phyloP scores from a whole-genome alignment of 1,140 invertebrate genomes.

The Aplysia californica region DNA sequence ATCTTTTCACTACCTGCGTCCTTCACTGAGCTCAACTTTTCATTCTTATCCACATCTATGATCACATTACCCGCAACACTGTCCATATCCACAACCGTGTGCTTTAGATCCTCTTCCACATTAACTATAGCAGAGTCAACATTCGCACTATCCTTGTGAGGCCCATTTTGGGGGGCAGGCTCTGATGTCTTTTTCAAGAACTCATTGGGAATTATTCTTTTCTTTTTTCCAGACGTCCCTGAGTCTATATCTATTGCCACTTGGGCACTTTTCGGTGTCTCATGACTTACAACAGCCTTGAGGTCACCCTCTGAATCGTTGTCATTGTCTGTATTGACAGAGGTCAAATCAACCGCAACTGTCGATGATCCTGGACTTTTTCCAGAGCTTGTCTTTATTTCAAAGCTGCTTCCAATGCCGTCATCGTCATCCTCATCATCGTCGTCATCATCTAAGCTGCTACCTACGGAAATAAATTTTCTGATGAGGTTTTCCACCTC shows the following conservation, averaged over 20 bases:
- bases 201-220: constrained; percentile 37
- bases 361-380: neutral
- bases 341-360: neutral
- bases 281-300: no score
- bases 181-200: neutral
- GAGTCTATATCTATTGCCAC: no score
- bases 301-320: no score
- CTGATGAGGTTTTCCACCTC: neutral
- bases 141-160: no score
- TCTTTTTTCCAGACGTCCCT: no score
- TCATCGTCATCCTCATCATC: no score
- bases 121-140: no score
- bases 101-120: neutral
- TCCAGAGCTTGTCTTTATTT: constrained; percentile 1
- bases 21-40: no score
- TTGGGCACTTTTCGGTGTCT: no score
- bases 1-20: no score
- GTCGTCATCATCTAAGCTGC: constrained; percentile 11
- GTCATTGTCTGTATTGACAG: neutral
- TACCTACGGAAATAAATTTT: neutral
- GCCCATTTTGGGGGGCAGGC: no score
- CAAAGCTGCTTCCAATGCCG: neutral
- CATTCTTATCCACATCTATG: neutral
- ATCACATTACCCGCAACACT: neutral
- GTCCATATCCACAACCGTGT: constrained; percentile 14